Evolutionary conservation across 2,888 invertebrate species (phyloP).

Genomic region (Ashinkailepas kermadecensis): DNA sequence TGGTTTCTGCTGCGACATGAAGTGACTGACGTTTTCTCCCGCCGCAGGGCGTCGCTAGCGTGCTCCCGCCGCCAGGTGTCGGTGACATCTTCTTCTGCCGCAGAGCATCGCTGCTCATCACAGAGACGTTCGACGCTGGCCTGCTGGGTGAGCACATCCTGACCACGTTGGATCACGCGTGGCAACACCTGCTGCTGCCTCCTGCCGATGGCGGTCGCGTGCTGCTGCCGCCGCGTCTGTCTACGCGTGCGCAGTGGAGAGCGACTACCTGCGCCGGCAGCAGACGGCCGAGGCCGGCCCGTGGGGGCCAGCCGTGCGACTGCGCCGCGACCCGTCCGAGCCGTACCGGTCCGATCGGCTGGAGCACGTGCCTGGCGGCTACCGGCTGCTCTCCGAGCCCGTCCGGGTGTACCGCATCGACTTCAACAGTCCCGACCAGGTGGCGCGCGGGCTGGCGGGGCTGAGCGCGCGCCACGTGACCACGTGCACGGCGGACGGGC

Average conservation of each 20-base stretch:
- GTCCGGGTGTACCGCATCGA: conserved; percentile 52
- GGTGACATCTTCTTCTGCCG: conserved; percentile 23
- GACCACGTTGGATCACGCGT: conserved; percentile 59
- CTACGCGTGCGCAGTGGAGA: conserved; percentile 27
- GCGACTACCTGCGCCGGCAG: not conserved
- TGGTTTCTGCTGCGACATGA: no score
- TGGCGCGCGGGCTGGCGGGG: conserved; percentile 44
- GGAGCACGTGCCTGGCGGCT: conserved; percentile 47
- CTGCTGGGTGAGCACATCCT: conserved; percentile 67
- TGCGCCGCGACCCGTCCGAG: conserved; percentile 40
- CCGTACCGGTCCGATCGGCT: conserved; percentile 65
- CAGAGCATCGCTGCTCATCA: conserved; percentile 56
- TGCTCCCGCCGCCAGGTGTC: no score
- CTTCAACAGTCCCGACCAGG: conserved; percentile 52
- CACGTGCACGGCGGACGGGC: conserved; percentile 45
- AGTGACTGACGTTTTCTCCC: no score
- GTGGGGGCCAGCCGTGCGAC: not conserved
- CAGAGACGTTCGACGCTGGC: conserved; percentile 72
- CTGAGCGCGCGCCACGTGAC: conserved; percentile 36
- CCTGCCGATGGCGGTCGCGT: conserved; percentile 40
- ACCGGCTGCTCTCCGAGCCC: conserved; percentile 53
- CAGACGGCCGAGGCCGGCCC: not conserved
- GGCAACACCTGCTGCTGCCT: conserved; percentile 52
- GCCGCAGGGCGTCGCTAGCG: no score
- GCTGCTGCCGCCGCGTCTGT: conserved; percentile 37